Evolutionary conservation across 2,113 vertebrate genomes (phyloP), one percentile per base, ranked within the genome.

Genomic region (Vidua chalybeata): DNA sequence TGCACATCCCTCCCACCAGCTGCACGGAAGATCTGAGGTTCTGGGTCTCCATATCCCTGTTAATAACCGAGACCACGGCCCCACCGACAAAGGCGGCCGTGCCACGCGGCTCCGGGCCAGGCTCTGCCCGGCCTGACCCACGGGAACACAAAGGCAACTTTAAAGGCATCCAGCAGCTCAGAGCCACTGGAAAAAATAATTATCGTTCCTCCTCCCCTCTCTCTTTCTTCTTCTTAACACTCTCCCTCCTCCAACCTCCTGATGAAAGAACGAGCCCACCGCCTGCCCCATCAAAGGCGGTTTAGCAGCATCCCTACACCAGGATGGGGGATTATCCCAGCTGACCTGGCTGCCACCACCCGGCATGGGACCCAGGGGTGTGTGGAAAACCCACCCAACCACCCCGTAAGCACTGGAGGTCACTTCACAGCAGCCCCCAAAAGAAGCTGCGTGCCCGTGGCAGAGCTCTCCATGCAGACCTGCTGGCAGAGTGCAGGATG

Each of bases 341-440:
- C 69, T 11, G 4, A 9, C 4, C n/a, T 1, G 1, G n/a, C 72
- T 37, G 84, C 45, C 3, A 6, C 27, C 13, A 21, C 48, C 6
- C 0, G 1, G 33, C 6, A 2, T 0, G 3, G 59, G 19, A 43
- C 7, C 0, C 2, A 1, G 15, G 15, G 58, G 7, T 0, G 3
- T 6, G 14, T 27, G 54, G 17, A 45, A 67, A 68, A 12, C 9
- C 33, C 61, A 37, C 46, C 16, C 63, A 13, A 14, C 3, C 31
- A 20, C 35, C 56, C 31, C 8, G 2, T 8, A 6, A 33, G 41
- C 48, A 13, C 19, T 3, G 7, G 35, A 35, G 87, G 71, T 43
- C 63, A 16, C 55, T 27, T 11, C 7, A 2, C 21, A 49, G 51
- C 6, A 1, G 74, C 15, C 35, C n/a, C 74, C 14, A 1, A 15